A percentile compares a stretch with the other conserved stretches of the same genome.
phyloP scores from a whole-genome alignment of 2,888 invertebrate species.

The Epinotia nisella region DNA sequence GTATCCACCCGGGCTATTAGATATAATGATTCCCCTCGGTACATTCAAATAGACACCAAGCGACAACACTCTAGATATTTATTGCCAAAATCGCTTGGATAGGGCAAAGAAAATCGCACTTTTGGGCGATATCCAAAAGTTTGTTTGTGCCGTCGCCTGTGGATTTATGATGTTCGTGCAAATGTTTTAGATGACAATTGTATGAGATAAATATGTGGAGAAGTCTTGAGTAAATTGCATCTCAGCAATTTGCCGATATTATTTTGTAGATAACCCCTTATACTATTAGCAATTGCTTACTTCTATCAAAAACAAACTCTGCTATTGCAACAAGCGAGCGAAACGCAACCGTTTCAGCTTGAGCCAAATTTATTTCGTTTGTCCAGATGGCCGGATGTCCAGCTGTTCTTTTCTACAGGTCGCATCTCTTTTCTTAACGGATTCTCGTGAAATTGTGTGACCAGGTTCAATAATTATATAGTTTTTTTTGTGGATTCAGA shows the following conservation, averaged over 20 bases:
- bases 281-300: background rate
- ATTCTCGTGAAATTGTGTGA: too few species aligned
- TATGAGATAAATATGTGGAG: conserved; percentile 3
- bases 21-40: conserved; percentile 25
- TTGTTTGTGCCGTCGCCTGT: conserved; percentile 26
- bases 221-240: background rate
- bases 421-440: too few species aligned
- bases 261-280: too few species aligned
- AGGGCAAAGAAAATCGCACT: conserved; percentile 35
- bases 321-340: too few species aligned
- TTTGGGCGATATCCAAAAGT: conserved; percentile 44
- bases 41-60: conserved; percentile 31
- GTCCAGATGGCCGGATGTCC: too few species aligned
- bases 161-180: conserved; percentile 28
- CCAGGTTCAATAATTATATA: too few species aligned
- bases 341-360: too few species aligned
- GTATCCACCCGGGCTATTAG: conserved; percentile 4
- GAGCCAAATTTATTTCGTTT: too few species aligned
- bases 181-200: conserved; percentile 24
- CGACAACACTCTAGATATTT: conserved; percentile 37
- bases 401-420: too few species aligned
- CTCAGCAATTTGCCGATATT: too few species aligned
- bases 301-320: too few species aligned
- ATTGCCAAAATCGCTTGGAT: conserved; percentile 33
- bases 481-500: too few species aligned